Evolutionary conservation across 1,140 invertebrate species (phyloP), one percentile per base, ranked within the genome.

Genomic region (Ectropis grisescens): DNA sequence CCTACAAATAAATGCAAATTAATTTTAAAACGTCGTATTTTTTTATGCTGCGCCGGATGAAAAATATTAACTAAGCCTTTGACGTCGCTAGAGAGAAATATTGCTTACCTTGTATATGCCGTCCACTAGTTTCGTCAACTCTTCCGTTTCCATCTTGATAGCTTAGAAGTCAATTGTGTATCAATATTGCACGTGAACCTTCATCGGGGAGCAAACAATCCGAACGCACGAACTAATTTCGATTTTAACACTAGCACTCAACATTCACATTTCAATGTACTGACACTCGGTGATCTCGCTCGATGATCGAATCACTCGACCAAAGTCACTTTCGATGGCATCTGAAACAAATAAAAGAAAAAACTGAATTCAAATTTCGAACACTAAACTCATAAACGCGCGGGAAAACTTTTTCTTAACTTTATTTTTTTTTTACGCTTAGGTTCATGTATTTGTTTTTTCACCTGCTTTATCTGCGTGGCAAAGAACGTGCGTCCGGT

Each of bases 81-180:
- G n/a, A n/a, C n/a, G n/a, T n/a, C n/a, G n/a, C n/a, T n/a, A n/a
- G n/a, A n/a, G n/a, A n/a, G n/a, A n/a, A n/a, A n/a, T n/a, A n/a
- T n/a, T n/a, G n/a, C n/a, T 85, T 84, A 94, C 92, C 89, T 93
- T 93, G 72, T 94, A 94, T 59, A 94, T 93, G 56, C 91, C 91
- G 84, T 94, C 92, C 48, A 94, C 92, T 52, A 94, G 90, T 85
- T 92, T 93, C 56, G 91, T 93, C 50, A 94, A 88, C 83, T 94
- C 92, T 79, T 93, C 92, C 52, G 91, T 92, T 84, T 94, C 92
- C 92, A 94, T 93, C 43, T 47, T 44, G 59, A 55, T 34, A 53
- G 46, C 59, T 61, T 57, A 35, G 46, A 40, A 47, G 45, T 33
- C 33, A 47, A 58, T 46, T 47, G 33, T 47, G 48, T 43, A 31